Evolutionary conservation across 92 coral and sea anemone genomes (phyloP).

Genomic region (Meandrina meandrites): DNA sequence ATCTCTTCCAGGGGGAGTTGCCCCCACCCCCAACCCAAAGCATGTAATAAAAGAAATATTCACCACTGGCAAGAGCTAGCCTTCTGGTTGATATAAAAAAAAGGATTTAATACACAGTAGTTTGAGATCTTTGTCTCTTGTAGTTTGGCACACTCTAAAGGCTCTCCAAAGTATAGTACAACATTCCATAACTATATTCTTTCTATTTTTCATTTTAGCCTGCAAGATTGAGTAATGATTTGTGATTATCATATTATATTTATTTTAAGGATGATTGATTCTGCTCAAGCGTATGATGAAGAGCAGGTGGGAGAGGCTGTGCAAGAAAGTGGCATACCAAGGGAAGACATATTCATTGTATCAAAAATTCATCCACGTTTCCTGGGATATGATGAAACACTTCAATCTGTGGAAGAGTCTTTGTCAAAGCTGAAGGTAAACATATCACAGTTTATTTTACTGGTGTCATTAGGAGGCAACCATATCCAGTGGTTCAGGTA

Average conservation of each 20-base stretch:
- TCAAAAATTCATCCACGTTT: conserved; percentile 90
- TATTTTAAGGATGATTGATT: conserved; percentile 76
- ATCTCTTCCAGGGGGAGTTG: no score
- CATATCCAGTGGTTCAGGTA: neutral
- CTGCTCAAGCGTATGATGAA: conserved; percentile 95
- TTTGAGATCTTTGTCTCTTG: neutral
- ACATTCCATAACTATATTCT: no score
- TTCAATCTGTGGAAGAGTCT: conserved; percentile 82
- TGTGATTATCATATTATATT: neutral
- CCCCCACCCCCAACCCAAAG: no score
- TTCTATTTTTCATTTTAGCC: no score
- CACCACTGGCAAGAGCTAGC: no score
- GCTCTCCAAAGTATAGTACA: no score
- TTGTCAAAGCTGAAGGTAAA: conserved; percentile 77
- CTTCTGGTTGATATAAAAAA: no score
- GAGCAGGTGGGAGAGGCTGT: conserved; percentile 83
- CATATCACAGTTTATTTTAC: neutral
- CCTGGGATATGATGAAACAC: conserved; percentile 78
- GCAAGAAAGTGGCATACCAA: conserved; percentile 72
- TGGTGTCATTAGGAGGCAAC: neutral
- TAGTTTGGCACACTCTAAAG: neutral
- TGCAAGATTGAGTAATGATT: no score
- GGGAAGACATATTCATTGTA: conserved; percentile 84
- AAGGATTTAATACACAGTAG: no score
- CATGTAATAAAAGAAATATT: no score